These are phyloP conservation scores for Drosophila anomelani DNA, from an alignment of 2,888 invertebrate genomes.

Conservation along the genomic window DNA sequence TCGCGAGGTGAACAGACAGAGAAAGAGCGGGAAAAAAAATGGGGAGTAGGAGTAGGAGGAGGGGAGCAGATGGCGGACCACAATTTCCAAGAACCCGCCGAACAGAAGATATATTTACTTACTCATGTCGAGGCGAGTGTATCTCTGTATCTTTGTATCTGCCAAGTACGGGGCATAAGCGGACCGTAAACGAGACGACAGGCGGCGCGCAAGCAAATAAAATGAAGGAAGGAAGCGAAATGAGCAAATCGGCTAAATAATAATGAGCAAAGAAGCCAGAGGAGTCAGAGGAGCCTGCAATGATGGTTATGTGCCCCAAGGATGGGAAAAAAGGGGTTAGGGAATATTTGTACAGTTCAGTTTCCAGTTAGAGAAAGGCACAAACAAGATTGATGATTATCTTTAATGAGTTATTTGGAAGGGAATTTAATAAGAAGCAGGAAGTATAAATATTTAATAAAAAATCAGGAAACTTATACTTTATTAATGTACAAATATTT, in stretches of 20 bases:
- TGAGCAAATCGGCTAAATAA: conserved; percentile 58
- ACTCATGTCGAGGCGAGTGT: conserved; percentile 35
- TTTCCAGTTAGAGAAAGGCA: conserved; percentile 18
- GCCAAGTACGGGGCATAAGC: conserved; percentile 51
- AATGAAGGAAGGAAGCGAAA: conserved; percentile 46
- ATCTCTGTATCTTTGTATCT: conserved; percentile 42
- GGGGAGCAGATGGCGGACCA: conserved; percentile 53
- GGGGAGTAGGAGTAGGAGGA: not conserved
- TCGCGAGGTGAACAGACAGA: conserved; percentile 70
- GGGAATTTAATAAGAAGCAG: conserved; percentile 1
- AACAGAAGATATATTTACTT: conserved; percentile 51
- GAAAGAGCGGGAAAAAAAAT: conserved; percentile 26
- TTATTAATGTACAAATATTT: not conserved
- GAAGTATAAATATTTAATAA: not conserved
- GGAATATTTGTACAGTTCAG: conserved; percentile 10
- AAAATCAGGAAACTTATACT: not conserved
- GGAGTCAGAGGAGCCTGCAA: conserved; percentile 4
- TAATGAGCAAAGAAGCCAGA: conserved; percentile 31
- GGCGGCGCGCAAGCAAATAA: conserved; percentile 57
- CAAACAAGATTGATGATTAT: conserved; percentile 11
- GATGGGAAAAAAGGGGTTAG: conserved; percentile 7
- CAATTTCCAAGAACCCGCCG: conserved; percentile 70
- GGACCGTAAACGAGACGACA: conserved; percentile 56
- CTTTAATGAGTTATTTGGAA: conserved; percentile 7
- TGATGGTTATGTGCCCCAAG: conserved; percentile 5